Conservation (phyloP, 2,113 vertebrate genomes). For the Amia ocellicauda region DNA sequence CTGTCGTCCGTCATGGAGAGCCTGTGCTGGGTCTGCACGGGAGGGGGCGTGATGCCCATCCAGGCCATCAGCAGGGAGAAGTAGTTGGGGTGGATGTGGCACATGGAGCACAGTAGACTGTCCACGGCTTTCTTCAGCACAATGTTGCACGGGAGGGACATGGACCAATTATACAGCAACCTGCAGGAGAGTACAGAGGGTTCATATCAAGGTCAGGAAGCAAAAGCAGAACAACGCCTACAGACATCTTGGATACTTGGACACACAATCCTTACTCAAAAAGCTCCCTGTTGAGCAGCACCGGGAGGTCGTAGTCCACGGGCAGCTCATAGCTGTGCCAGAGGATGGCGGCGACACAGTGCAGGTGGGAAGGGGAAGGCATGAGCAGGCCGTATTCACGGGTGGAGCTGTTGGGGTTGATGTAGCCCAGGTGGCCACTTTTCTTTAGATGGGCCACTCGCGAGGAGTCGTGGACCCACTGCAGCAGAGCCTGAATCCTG, state of each 20-base stretch:
- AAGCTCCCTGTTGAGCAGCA: constrained; percentile 84
- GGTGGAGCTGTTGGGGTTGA: constrained; percentile 64
- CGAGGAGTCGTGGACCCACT: constrained; percentile 96
- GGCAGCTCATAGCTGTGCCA: constrained; percentile 97
- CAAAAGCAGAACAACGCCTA: background rate
- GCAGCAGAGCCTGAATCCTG: constrained; percentile 93
- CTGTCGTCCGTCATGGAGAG: constrained; percentile 95
- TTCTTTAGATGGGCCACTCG: constrained; percentile 86
- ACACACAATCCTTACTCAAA: constrained; percentile 85
- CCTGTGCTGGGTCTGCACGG: constrained; percentile 82
- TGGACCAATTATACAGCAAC: constrained; percentile 93
- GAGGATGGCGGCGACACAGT: constrained; percentile 92
- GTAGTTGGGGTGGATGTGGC: constrained; percentile 93
- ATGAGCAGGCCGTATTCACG: constrained; percentile 93
- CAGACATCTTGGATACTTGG: too few relatives aligned
- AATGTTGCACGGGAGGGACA: constrained; percentile 92
- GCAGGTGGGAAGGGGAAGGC: constrained; percentile 95
- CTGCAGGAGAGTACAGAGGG: constrained; percentile 49
- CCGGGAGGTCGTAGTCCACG: constrained; percentile 93
- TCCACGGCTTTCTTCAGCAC: constrained; percentile 98
- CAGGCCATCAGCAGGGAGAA: constrained; percentile 97
- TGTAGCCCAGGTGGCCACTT: constrained; percentile 69
- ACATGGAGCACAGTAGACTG: constrained; percentile 95
- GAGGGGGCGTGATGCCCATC: constrained; percentile 87
- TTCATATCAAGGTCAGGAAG: background rate